Evolutionary conservation across 2,113 vertebrate genomes (phyloP), one percentile per base, ranked within the genome.

Genomic region (Sander vitreus): DNA sequence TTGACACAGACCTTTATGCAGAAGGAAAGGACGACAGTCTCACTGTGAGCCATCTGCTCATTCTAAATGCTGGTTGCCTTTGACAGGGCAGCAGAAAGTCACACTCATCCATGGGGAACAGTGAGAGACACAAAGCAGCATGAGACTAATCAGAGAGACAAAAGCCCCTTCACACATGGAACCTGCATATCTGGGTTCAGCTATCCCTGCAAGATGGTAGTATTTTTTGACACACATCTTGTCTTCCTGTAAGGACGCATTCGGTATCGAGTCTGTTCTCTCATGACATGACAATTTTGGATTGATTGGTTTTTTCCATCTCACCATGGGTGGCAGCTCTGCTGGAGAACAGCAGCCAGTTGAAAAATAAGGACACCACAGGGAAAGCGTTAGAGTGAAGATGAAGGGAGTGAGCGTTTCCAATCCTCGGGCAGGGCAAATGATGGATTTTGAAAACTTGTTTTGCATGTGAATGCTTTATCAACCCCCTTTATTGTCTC

Each of bases 21-120:
- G 64, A 80, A 55, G 66, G 62, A 64, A 76, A 73, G 80, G 67
- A 90, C 55, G 45, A 59, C 71, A 79, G 43, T 70, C 81, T 79
- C 63, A 84, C 78, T 81, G 81, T 79, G 83, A 85, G 57, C 85
- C 87, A 91, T 89, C 85, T 87, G 89, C 77, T 89, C 75, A 39
- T 73, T 79, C 39, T 69, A 69, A 76, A 72, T 76, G 67, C 58
- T 18, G 23, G 59, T 83, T 72, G 78, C 72, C 78, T 87, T 85
- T 79, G 47, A 70, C 59, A 80, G 76, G 66, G 21, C 80, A 55
- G 55, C 72, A 78, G 69, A 86, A 88, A 83, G 85, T 85, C 84
- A 86, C 69, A 62, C 14, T 69, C 62, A 59, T 74, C 82, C 73
- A 68, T 18, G 51, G 81, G 76, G 85, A 78, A 84, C 76, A 71